A percentile compares a stretch with the other conserved stretches of the same genome.
Conservation (phyloP, 2,888 invertebrate genomes). For the Macrosiphum euphorbiae region DNA sequence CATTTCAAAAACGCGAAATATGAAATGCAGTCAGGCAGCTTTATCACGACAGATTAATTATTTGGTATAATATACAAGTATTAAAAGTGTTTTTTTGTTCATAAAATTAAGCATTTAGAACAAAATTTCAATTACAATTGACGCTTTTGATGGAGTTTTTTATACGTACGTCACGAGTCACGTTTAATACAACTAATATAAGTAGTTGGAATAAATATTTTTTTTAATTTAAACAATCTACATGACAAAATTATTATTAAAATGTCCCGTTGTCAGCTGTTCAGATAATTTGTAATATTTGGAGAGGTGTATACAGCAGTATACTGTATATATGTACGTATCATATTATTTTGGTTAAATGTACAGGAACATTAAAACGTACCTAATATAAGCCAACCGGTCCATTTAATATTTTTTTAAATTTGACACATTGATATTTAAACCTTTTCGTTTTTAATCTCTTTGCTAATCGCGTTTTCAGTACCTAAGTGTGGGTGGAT, state of each 20-base stretch:
- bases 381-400: not conserved
- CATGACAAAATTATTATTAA: not conserved
- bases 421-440: not conserved
- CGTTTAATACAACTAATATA: not conserved
- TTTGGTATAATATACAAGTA: not conserved
- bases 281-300: not conserved
- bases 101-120: not conserved
- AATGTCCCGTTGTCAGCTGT: not conserved
- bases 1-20: not conserved
- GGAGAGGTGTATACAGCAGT: not conserved
- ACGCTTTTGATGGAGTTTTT: not conserved
- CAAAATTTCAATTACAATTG: not conserved
- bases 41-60: not conserved
- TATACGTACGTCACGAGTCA: not conserved
- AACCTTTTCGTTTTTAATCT: not conserved
- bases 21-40: constrained; percentile 37
- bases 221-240: not conserved
- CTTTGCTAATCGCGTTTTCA: not conserved
- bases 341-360: not conserved
- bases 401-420: not conserved
- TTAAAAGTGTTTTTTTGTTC: not conserved
- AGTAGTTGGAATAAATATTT: not conserved
- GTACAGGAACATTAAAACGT: not conserved
- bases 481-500: not conserved
- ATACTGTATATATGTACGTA: not conserved